A percentile compares a stretch with the other conserved stretches of the same genome.
phyloP scores from a whole-genome alignment of 2,797 vertebrate genomes.

The Distichodus sexfasciatus region DNA sequence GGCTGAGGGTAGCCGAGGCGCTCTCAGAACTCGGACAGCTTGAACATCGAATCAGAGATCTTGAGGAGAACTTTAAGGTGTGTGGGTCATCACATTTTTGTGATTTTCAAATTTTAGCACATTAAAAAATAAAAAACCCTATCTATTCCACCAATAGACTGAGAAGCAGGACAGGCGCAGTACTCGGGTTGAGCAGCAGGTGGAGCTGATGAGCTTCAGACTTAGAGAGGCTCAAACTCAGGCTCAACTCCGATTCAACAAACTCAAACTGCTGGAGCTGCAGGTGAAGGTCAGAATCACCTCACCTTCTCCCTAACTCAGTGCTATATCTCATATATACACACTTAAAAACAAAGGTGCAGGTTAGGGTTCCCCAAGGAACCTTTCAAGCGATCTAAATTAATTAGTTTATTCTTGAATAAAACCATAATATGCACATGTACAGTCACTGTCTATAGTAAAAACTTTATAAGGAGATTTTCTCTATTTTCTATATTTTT shows the following conservation, averaged over 20 bases:
- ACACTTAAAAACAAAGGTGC: too few relatives aligned
- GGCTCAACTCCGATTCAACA: background rate
- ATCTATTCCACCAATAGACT: background rate
- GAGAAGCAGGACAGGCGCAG: slow-evolving; percentile 6
- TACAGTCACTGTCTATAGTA: too few relatives aligned
- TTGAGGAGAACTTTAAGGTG: slow-evolving; percentile 26
- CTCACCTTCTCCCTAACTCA: background rate
- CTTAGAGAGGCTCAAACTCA: slow-evolving; percentile 11
- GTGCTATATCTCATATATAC: too few relatives aligned
- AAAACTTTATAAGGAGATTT: too few relatives aligned
- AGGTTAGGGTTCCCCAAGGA: too few relatives aligned
- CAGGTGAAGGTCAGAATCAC: slow-evolving; percentile 41
- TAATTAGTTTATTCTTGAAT: too few relatives aligned
- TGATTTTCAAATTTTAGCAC: background rate
- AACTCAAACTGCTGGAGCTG: slow-evolving; percentile 31
- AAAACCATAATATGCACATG: too few relatives aligned
- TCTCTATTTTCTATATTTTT: too few relatives aligned
- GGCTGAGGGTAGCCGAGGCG: slow-evolving; percentile 23
- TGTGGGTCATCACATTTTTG: background rate
- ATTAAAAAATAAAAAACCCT: background rate
- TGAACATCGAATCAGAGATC: slow-evolving; percentile 14
- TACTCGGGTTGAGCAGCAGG: slow-evolving; percentile 10
- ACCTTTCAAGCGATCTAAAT: too few relatives aligned
- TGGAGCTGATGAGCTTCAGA: slow-evolving; percentile 21
- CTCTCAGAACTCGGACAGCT: slow-evolving; percentile 15